Percentiles rank a stretch among this genome's conserved stretches.
Conservation (phyloP, 2,888 invertebrate species). For the Tenthredo scrophulariae region DNA sequence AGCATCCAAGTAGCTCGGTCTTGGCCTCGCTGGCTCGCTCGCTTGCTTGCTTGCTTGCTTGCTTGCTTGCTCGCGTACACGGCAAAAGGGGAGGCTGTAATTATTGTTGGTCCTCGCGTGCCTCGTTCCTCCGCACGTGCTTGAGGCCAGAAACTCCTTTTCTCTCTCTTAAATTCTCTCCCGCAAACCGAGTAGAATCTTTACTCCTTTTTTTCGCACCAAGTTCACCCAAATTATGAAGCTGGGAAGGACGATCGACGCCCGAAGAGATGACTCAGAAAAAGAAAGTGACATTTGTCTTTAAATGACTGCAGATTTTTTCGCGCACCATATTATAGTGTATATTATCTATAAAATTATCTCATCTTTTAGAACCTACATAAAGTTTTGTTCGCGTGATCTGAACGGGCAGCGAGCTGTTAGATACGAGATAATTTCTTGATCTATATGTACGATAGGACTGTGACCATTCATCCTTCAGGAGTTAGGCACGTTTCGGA, state of each 20-base stretch:
- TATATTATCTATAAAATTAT: neutral
- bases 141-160: constrained; percentile 30
- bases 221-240: constrained; percentile 28
- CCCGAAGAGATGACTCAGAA: neutral
- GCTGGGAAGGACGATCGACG: neutral
- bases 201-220: constrained; percentile 18
- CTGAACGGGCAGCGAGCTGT: neutral
- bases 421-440: constrained; percentile 23
- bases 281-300: neutral
- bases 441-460: constrained; percentile 26
- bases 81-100: constrained; percentile 44
- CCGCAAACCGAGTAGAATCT: neutral
- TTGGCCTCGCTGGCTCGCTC: neutral
- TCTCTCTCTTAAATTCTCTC: neutral
- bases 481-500: constrained; percentile 8
- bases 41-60: neutral
- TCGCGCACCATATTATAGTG: neutral
- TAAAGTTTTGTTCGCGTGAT: neutral
- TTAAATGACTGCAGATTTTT: neutral
- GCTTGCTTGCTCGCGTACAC: constrained; percentile 17
- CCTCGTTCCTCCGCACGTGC: constrained; percentile 52
- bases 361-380: neutral
- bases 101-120: constrained; percentile 51
- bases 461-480: constrained; percentile 36
- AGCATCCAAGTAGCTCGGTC: neutral